A percentile compares a stretch with the other conserved stretches of the same genome.
Evolutionary conservation across 2,113 vertebrate species (phyloP).

Genomic region (Myxocyprinus asiaticus): DNA sequence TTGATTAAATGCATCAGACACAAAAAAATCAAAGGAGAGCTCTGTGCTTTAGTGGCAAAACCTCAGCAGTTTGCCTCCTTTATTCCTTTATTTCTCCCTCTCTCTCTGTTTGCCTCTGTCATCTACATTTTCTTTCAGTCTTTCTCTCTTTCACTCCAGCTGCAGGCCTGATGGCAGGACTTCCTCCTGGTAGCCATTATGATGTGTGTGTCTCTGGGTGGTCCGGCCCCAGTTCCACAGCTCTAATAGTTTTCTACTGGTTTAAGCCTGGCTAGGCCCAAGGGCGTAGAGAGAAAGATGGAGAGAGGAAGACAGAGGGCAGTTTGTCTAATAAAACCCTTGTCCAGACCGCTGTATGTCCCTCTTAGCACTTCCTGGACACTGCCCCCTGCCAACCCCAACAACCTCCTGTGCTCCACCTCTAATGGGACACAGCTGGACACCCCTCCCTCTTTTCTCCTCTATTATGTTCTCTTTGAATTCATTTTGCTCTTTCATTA

Average conservation of each 20-base stretch:
- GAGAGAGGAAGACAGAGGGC: slow-evolving; percentile 81
- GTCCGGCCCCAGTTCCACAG: slow-evolving; percentile 75
- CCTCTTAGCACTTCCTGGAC: slow-evolving; percentile 83
- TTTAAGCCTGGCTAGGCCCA: slow-evolving; percentile 86
- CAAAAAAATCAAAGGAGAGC: slow-evolving; percentile 32
- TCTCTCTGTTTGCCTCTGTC: slow-evolving; percentile 29
- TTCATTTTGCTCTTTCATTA: slow-evolving; percentile 24
- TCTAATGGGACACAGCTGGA: slow-evolving; percentile 99
- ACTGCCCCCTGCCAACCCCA: slow-evolving; percentile 88
- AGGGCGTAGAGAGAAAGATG: slow-evolving; percentile 79
- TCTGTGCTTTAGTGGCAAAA: slow-evolving; percentile 52
- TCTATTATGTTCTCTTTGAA: slow-evolving; percentile 52
- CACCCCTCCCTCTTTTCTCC: slow-evolving; percentile 84
- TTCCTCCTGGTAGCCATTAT: slow-evolving; percentile 81
- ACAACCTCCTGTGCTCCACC: slow-evolving; percentile 88
- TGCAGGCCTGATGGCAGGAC: slow-evolving; percentile 70
- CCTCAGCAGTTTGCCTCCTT: slow-evolving; percentile 31
- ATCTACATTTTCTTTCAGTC: slow-evolving; percentile 22
- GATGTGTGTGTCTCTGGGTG: slow-evolving; percentile 85
- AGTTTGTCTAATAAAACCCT: slow-evolving; percentile 98
- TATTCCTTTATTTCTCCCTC: slow-evolving; percentile 32
- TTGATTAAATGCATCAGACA: slow-evolving; percentile 48
- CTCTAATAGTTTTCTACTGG: slow-evolving; percentile 83
- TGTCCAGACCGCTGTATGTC: slow-evolving; percentile 73
- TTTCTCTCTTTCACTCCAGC: slow-evolving; percentile 54